These are phyloP conservation scores for Malacoctenus gilli DNA, from an alignment of 2,797 vertebrate genomes.

Conservation along the genomic window DNA sequence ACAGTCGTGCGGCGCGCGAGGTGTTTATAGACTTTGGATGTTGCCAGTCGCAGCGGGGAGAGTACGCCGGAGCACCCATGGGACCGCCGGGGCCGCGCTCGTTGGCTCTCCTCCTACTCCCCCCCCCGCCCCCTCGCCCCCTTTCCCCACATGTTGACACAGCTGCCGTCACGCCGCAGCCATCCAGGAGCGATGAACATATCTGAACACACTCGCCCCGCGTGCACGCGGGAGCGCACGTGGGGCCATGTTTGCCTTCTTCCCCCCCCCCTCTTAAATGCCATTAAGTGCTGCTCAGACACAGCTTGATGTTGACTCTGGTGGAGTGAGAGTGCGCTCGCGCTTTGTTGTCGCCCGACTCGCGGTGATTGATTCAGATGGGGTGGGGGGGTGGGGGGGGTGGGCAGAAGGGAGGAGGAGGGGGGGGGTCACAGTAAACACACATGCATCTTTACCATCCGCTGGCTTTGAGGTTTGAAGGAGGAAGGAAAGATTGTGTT, in stretches of 20 bases:
- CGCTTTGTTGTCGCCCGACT: slow-evolving; percentile 50
- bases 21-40: slow-evolving; percentile 73
- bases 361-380: slow-evolving; percentile 46
- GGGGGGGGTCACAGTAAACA: too few relatives aligned
- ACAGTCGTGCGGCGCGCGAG: slow-evolving; percentile 65
- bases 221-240: slow-evolving; percentile 14
- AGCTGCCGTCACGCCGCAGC: slow-evolving; percentile 76
- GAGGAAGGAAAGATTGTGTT: too few relatives aligned
- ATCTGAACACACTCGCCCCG: slow-evolving; percentile 57
- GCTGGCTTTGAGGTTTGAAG: too few relatives aligned
- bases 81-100: slow-evolving; percentile 64
- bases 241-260: slow-evolving; percentile 52
- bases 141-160: too few relatives aligned
- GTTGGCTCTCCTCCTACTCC: slow-evolving; percentile 65
- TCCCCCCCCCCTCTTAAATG: slow-evolving; percentile 41
- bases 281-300: slow-evolving; percentile 53
- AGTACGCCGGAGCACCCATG: slow-evolving; percentile 49
- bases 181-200: slow-evolving; percentile 64
- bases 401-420: too few relatives aligned
- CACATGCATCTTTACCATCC: too few relatives aligned
- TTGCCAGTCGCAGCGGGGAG: slow-evolving; percentile 64
- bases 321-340: slow-evolving; percentile 27
- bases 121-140: too few relatives aligned
- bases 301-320: slow-evolving; percentile 56
- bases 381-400: too few relatives aligned